A percentile compares a stretch with the other conserved stretches of the same genome.
Evolutionary conservation across 2,797 vertebrate genomes (phyloP).

Genomic region (Enteromius anoplus): DNA sequence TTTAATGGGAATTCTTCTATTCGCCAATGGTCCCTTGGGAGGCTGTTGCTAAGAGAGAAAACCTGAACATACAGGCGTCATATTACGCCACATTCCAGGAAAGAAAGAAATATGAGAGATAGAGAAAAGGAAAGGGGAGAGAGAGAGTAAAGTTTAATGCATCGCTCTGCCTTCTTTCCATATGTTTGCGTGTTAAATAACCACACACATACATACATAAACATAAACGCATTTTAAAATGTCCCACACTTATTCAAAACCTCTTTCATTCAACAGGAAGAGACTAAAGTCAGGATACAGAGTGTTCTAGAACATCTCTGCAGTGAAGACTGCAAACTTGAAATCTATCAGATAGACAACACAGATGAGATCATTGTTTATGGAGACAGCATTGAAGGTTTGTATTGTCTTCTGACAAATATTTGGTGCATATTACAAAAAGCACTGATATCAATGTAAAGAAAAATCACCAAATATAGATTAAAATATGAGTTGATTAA

Average conservation of each 20-base stretch:
- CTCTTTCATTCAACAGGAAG: constrained; percentile 63
- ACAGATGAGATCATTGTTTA: constrained; percentile 71
- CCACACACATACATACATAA: neutral
- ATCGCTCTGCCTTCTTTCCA: neutral
- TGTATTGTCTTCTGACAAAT: neutral
- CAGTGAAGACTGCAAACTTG: constrained; percentile 73
- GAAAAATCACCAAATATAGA: neutral
- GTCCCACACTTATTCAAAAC: neutral
- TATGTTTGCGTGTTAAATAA: neutral
- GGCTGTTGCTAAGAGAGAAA: constrained; percentile 20
- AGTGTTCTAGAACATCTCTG: constrained; percentile 74
- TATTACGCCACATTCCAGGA: constrained; percentile 43
- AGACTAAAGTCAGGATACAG: constrained; percentile 68
- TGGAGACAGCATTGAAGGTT: constrained; percentile 78
- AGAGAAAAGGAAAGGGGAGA: neutral
- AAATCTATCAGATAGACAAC: constrained; percentile 76
- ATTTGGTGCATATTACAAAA: neutral
- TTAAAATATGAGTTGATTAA: neutral
- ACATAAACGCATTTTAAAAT: neutral
- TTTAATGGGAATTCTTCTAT: neutral
- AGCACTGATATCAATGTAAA: too few relatives aligned
- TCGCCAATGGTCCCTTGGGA: neutral
- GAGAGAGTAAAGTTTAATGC: neutral
- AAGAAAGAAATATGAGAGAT: constrained; percentile 15
- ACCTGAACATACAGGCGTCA: constrained; percentile 18